Conservation (phyloP, 2,797 vertebrate species). For the Hypotaenidia okinawae region DNA sequence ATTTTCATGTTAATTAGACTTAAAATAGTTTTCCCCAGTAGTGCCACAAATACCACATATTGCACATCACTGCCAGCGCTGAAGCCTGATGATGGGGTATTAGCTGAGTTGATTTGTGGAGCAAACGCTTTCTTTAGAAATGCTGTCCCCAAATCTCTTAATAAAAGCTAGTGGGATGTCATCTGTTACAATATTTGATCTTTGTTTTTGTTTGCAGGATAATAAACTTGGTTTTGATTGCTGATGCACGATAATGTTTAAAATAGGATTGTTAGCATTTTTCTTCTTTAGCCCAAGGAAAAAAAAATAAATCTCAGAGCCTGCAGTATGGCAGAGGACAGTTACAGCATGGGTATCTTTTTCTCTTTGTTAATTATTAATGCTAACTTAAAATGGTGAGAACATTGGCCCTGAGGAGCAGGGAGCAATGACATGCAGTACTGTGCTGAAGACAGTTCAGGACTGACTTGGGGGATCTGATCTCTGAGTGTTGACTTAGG, state of each 20-base stretch:
- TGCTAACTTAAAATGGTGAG: background rate
- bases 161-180: background rate
- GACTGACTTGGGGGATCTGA: background rate
- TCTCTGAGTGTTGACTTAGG: background rate
- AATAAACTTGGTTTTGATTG: background rate
- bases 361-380: constrained; percentile 69
- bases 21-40: constrained; percentile 73
- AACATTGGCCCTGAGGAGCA: background rate
- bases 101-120: background rate
- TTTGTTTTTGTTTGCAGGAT: background rate
- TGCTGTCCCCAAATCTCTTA: background rate
- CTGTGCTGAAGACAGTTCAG: background rate
- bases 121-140: background rate
- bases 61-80: background rate
- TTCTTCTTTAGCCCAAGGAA: constrained; percentile 12
- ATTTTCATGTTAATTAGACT: constrained; percentile 76
- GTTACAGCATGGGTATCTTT: background rate
- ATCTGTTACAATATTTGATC: background rate
- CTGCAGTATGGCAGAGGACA: background rate
- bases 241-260: background rate
- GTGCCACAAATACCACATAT: constrained; percentile 38
- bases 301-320: background rate
- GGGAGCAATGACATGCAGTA: background rate
- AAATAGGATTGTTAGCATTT: background rate
- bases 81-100: background rate